A percentile compares a stretch with the other conserved stretches of the same genome.
phyloP scores from a whole-genome alignment of 2,797 vertebrate species.

The Podargus strigoides region DNA sequence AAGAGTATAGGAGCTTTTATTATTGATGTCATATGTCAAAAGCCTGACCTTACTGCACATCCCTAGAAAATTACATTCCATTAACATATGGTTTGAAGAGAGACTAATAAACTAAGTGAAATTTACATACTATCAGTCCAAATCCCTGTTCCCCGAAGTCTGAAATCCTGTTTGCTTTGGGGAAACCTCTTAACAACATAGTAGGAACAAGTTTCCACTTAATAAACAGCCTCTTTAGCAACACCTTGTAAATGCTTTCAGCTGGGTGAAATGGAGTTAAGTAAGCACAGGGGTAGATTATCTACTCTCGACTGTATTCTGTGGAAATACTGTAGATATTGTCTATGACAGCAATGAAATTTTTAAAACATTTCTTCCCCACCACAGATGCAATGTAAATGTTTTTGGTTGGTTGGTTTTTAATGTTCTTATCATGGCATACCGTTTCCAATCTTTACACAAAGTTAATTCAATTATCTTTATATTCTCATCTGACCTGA shows the following conservation, averaged over 20 bases:
- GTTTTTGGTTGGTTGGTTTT: neutral
- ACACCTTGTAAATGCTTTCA: neutral
- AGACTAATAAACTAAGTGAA: neutral
- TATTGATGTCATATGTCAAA: constrained; percentile 16
- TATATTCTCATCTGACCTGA: neutral
- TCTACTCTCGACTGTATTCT: neutral
- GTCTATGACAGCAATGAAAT: neutral
- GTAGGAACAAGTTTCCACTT: neutral
- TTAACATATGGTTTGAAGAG: neutral
- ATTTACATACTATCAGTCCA: neutral
- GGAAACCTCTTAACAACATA: neutral
- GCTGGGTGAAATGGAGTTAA: neutral
- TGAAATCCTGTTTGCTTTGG: neutral
- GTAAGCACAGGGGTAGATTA: neutral
- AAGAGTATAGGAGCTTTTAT: neutral
- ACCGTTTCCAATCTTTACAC: neutral
- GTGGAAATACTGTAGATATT: neutral
- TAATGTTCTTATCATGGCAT: neutral
- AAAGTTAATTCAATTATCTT: neutral
- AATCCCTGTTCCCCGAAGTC: neutral
- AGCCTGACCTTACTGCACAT: constrained; percentile 12
- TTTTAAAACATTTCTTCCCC: neutral
- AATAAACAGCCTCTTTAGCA: neutral
- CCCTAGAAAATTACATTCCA: constrained; percentile 27
- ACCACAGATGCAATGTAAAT: neutral